Evolutionary conservation across 2,797 vertebrate species (phyloP).

Genomic region (Aselliscus stoliczkanus): DNA sequence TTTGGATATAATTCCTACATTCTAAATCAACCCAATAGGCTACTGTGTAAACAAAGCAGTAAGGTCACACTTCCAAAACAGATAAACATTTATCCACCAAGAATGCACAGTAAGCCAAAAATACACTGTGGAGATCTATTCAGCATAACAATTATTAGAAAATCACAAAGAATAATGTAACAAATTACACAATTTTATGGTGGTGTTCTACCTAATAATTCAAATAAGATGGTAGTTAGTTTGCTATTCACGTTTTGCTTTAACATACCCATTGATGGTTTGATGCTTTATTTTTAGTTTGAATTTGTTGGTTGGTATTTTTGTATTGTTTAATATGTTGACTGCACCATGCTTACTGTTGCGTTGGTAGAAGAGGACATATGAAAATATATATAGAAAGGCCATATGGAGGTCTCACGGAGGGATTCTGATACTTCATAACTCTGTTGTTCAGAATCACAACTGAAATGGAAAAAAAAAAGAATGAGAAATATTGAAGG

Average conservation of each 20-base stretch:
- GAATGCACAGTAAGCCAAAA: conserved; percentile 83
- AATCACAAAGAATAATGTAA: conserved; percentile 82
- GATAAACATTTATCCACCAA: conserved; percentile 84
- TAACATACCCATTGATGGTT: conserved; percentile 79
- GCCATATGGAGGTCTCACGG: conserved; percentile 89
- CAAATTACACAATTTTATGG: conserved; percentile 81
- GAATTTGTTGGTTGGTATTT: conserved; percentile 52
- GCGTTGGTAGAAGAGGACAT: conserved; percentile 86
- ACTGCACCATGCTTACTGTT: conserved; percentile 93
- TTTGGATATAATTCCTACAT: conserved; percentile 81
- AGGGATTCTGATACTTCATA: conserved; percentile 89
- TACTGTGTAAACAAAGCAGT: conserved; percentile 87
- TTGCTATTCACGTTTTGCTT: conserved; percentile 79
- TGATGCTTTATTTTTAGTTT: conserved; percentile 43
- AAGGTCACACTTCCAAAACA: conserved; percentile 87
- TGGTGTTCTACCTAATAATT: conserved; percentile 82
- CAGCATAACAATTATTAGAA: conserved; percentile 77
- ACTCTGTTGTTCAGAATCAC: conserved; percentile 92
- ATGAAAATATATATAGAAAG: conserved; percentile 87
- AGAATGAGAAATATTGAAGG: conserved; percentile 49
- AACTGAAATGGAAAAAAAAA: conserved; percentile 81
- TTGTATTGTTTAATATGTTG: conserved; percentile 84
- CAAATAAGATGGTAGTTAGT: conserved; percentile 80
- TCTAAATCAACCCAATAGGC: conserved; percentile 81
- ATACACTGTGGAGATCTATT: conserved; percentile 78